Evolutionary conservation across 2,888 invertebrate genomes (phyloP), one percentile per base, ranked within the genome.

Genomic region (Dysmachus trigonus): DNA sequence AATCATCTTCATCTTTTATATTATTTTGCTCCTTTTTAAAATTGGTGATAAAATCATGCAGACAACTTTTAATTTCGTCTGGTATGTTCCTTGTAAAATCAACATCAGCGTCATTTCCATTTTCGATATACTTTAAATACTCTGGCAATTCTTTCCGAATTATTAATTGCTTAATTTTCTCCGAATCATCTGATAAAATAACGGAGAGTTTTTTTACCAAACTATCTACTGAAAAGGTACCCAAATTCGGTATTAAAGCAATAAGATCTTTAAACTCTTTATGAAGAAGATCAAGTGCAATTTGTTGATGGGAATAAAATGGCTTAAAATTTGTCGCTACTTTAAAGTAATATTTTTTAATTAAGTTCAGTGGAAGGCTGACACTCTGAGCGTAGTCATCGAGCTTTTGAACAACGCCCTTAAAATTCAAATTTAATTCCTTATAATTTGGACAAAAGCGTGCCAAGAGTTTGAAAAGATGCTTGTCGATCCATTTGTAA

Each of bases 401-500:
- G 2, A 92, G 86, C 27, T 89, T 88, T 15, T 88, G 85, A 1
- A 90, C 81, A 82, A 88, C 88, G 0, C 18, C 51, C 7, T 89
- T 86, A 6, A 90, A 89, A 1, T 88, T 85, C 0, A 86, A 35
- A 77, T 89, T 88, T 2, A 88, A 62, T 31, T 87, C 87, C 6
- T 86, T 86, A 84, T 74, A 88, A 47, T 88, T 86, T 1, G 88
- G 88, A 5, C 89, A 15, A 30, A 89, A 8, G 33, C 87, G 85
- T 1, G 87, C 76, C 0, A 90, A n/a, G 0, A 87, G 87, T 18
- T 86, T 90, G 1, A 95, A 89, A 31, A 95, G 91, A 91, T 94
- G 93, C 90, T 96, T 96, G 22, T 93, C 91, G 51, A 96, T 90
- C 96, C 96, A 97, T 90, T 95, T 95, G 89, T 94, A 95, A 90